Percentiles rank a stretch among this genome's conserved stretches.
These are phyloP conservation scores for Heliconius aoede DNA, from an alignment of 2,888 invertebrate genomes.

Conservation along the genomic window DNA sequence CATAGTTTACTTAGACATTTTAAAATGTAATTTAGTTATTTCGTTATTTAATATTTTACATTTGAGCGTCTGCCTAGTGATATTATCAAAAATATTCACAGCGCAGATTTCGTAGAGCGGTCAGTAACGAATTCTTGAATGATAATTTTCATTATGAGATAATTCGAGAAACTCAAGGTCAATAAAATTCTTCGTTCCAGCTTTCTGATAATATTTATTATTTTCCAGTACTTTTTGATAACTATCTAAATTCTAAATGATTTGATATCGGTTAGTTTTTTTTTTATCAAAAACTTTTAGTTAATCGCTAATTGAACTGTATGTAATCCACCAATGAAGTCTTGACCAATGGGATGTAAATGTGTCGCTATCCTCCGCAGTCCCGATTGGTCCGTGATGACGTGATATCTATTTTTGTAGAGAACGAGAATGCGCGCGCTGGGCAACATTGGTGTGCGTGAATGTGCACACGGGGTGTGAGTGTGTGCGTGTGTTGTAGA, in stretches of 20 bases:
- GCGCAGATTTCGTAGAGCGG: constrained; percentile 35
- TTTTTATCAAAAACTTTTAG: constrained; percentile 80
- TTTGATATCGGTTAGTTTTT: constrained; percentile 76
- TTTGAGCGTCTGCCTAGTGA: constrained; percentile 12
- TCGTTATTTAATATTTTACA: not conserved
- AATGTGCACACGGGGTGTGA: constrained; percentile 47
- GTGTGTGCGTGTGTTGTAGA: constrained; percentile 77
- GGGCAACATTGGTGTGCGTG: constrained; percentile 55
- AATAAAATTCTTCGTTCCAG: constrained; percentile 24
- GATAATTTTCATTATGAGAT: constrained; percentile 33
- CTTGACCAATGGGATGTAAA: constrained; percentile 65
- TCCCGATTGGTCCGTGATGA: constrained; percentile 70
- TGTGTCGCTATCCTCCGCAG: constrained; percentile 65
- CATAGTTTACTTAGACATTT: not conserved
- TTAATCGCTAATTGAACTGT: constrained; percentile 80
- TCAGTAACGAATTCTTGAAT: constrained; percentile 34
- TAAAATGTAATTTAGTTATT: not conserved
- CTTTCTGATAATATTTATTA: constrained; percentile 47
- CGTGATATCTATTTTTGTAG: constrained; percentile 77
- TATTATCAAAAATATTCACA: not conserved
- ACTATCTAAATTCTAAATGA: constrained; percentile 66
- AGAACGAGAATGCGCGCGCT: constrained; percentile 72
- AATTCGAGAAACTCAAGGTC: constrained; percentile 29
- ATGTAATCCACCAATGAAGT: constrained; percentile 75
- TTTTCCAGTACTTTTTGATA: constrained; percentile 55